Base-by-base conservation (phyloP, 2,113 vertebrate genomes). In the Melanerpes formicivorus region DNA sequence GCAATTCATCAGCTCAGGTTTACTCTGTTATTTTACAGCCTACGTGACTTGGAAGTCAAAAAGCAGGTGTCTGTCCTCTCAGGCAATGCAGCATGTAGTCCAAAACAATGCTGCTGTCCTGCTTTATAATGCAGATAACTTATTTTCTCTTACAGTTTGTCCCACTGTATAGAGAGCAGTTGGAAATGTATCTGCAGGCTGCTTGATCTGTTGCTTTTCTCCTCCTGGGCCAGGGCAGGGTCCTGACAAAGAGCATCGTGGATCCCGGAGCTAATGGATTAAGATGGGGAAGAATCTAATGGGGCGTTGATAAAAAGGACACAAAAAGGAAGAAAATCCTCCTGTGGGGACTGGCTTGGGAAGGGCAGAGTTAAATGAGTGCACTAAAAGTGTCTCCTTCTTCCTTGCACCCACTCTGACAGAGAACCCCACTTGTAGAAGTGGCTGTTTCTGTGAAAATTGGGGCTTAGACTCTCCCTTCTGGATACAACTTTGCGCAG, bases 401-500 rank as follows among this genome's bases (percentile, higher is more conserved):
- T 69, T 87, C 48, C 29, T 42, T 44, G 52, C 30, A 44, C 37
- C 1, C 3, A 2, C 10, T 86, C 29, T 0, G 0, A 18, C 23
- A 9, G 4, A n/a, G 30, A 22, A 71, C 18, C 13, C 55, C 11
- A 4, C 50, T 90, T 18, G 69, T 10, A 69, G 66, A 66, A 72
- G 30, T 5, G 0, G 2, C 7, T 73, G 25, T 71, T 77, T 65
- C 54, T 74, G 19, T 69, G 54, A 42, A 70, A 40, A 37, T 71
- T 48, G 46, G 9, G 7, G 18, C 79, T 70, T 27, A 0, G 21
- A 9, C 60, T 63, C 14, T 9, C 22, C 1, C 3, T 29, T 37
- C 8, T 46, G 29, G 64, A 2, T 0, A 0, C 14, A 44, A 4
- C 8, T 40, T 34, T 23, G 7, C 40, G 11, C 32, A 11, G 29